phyloP scores from a whole-genome alignment of 2,888 invertebrate genomes.

The Orchesellides sinensis region DNA sequence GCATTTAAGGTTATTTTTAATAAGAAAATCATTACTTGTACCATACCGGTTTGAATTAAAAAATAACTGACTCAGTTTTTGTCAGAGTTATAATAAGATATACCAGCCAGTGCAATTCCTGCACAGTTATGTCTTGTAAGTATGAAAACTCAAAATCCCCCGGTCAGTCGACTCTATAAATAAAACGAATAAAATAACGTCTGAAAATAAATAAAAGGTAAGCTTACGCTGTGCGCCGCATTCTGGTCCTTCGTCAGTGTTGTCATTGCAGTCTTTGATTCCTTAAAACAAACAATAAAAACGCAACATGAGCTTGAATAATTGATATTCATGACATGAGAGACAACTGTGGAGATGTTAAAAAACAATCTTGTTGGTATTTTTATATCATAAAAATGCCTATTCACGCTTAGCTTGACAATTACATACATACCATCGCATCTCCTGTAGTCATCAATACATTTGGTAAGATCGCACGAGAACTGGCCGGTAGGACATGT shows the following conservation, averaged over 20 bases:
- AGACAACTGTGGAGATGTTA: no score
- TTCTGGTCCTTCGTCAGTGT: slow-evolving; percentile 55
- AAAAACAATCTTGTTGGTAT: neutral
- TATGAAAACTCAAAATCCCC: neutral
- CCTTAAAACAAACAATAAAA: slow-evolving; percentile 38
- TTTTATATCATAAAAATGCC: slow-evolving; percentile 1
- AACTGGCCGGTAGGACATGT: slow-evolving; percentile 66
- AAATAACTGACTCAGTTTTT: neutral
- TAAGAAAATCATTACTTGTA: no score
- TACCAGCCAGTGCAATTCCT: neutral
- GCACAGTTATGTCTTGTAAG: slow-evolving; percentile 1
- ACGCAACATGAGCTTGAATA: neutral
- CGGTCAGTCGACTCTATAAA: neutral
- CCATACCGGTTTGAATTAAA: no score
- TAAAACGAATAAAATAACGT: neutral
- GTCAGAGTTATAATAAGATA: neutral
- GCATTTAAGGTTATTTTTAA: no score
- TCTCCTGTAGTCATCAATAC: slow-evolving; percentile 63
- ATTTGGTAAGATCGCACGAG: slow-evolving; percentile 69
- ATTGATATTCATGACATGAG: slow-evolving; percentile 49
- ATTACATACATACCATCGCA: slow-evolving; percentile 64
- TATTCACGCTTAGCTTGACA: neutral
- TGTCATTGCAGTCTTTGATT: slow-evolving; percentile 47
- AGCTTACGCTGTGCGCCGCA: slow-evolving; percentile 46
- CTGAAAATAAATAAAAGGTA: neutral